Evolutionary conservation across 1,140 invertebrate genomes (phyloP).

Genomic region (Ostrea denselamellosa): DNA sequence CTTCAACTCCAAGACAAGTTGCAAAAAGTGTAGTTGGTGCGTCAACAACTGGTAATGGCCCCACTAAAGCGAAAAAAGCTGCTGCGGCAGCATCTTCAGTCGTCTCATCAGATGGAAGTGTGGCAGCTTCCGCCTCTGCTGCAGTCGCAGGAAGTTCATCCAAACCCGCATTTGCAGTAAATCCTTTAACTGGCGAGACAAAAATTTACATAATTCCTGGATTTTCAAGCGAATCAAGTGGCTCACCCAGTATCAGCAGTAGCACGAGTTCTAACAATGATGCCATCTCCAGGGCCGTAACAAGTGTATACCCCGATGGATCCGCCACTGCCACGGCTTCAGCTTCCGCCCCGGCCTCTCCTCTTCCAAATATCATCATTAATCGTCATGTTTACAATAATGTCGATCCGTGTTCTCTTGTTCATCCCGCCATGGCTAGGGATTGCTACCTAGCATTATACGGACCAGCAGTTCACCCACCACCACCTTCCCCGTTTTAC

Average conservation of each 20-base stretch:
- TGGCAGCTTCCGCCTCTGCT: neutral
- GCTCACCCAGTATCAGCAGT: conserved; percentile 19
- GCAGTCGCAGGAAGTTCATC: neutral
- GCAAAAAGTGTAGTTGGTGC: neutral
- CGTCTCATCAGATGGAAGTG: neutral
- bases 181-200: neutral
- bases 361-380: neutral
- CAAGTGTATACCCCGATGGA: neutral
- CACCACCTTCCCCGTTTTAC: neutral
- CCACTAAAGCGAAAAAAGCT: neutral
- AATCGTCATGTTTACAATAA: neutral
- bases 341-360: neutral
- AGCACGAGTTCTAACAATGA: conserved; percentile 4
- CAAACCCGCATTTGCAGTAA: neutral
- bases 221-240: neutral
- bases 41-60: neutral
- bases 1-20: too few species aligned
- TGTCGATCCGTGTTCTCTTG: neutral
- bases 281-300: neutral
- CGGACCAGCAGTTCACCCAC: neutral
- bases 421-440: neutral
- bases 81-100: neutral
- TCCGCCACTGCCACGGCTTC: neutral
- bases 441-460: neutral
- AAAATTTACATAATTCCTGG: neutral